Evolutionary conservation across 2,113 vertebrate genomes (phyloP).

Genomic region (Orientallactaga bullata): DNA sequence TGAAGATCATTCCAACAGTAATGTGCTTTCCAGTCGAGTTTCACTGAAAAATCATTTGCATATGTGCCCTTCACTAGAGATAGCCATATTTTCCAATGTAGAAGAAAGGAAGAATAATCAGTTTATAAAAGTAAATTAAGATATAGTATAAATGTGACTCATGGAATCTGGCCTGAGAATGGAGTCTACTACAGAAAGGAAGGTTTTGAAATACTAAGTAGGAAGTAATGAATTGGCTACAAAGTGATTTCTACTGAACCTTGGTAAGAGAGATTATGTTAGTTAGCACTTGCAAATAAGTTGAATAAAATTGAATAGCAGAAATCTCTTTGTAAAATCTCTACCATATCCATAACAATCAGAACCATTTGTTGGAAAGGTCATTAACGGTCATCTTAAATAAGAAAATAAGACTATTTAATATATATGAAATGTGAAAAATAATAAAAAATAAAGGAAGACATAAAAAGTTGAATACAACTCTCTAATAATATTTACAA

Average conservation of each 20-base stretch:
- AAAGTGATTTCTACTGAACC: not conserved
- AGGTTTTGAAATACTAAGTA: not conserved
- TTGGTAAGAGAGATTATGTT: not conserved
- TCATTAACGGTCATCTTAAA: not conserved
- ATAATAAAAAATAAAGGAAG: not conserved
- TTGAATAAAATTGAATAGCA: not conserved
- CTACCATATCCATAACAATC: not conserved
- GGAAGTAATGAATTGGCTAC: not conserved
- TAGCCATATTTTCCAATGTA: not conserved
- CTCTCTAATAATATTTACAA: not conserved
- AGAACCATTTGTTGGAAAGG: not conserved
- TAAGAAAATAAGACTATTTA: not conserved
- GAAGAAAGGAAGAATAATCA: not conserved
- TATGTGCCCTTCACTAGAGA: not conserved
- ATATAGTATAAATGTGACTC: not conserved
- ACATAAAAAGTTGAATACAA: not conserved
- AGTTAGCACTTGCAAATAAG: not conserved
- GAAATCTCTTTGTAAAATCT: not conserved
- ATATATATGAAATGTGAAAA: not conserved
- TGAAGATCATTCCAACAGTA: not conserved
- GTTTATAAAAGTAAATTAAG: not conserved
- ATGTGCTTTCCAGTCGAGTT: not conserved
- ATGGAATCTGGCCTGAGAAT: not conserved
- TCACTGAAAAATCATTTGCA: not conserved
- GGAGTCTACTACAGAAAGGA: accelerated